A percentile compares a stretch with the other conserved stretches of the same genome.
Evolutionary conservation across 2,113 vertebrate genomes (phyloP).

Genomic region (Scopus umbretta): DNA sequence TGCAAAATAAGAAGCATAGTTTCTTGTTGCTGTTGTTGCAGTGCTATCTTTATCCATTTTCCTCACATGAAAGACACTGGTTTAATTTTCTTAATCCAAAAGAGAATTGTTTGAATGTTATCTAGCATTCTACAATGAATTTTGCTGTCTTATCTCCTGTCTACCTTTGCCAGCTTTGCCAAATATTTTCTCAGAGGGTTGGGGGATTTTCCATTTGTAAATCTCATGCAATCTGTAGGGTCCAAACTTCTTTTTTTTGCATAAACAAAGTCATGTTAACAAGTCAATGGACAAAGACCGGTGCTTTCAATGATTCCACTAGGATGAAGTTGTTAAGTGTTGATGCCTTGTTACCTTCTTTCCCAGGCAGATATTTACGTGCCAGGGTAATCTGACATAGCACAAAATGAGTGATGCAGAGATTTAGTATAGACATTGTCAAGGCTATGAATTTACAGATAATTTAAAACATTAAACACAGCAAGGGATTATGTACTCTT

Average conservation of each 20-base stretch:
- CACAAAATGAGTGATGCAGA: background rate
- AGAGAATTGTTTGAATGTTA: background rate
- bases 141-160: background rate
- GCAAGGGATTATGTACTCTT: background rate
- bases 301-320: background rate
- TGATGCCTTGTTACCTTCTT: background rate
- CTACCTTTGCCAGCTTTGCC: background rate
- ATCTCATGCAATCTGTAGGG: background rate
- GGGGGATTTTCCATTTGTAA: background rate
- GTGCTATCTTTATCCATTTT: background rate
- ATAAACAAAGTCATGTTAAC: conserved; percentile 23
- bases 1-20: background rate
- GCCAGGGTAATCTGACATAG: background rate
- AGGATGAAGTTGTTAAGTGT: background rate
- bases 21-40: background rate
- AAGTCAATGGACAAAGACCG: conserved; percentile 3
- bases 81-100: background rate
- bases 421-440: background rate
- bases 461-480: background rate
- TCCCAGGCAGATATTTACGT: conserved; percentile 7
- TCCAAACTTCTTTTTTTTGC: conserved; percentile 16
- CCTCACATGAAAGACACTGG: background rate
- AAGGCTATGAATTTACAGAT: background rate
- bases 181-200: background rate
- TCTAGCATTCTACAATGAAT: background rate